These are phyloP conservation scores for Montipora capricornis DNA, from an alignment of 64 coral and sea anemone genomes.

Conservation along the genomic window DNA sequence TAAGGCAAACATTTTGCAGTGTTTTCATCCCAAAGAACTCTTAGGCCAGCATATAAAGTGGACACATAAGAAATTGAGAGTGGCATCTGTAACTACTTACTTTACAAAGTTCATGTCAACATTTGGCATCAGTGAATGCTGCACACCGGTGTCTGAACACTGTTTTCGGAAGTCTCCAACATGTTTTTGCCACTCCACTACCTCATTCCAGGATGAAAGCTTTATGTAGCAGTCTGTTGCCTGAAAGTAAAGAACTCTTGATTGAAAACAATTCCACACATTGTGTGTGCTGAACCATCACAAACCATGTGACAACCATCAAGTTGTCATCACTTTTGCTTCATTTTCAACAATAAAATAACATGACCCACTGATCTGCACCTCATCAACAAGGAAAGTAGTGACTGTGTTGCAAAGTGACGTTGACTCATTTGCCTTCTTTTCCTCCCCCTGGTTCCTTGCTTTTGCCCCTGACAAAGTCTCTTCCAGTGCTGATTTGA, in stretches of 20 bases:
- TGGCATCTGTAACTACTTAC: constrained; percentile 38
- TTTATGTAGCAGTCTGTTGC: constrained; percentile 92
- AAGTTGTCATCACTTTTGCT: neutral
- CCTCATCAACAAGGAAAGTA: constrained; percentile 77
- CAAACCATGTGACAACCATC: no score
- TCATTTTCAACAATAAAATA: neutral
- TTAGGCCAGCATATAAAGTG: no score
- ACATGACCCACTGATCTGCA: neutral
- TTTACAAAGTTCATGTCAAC: constrained; percentile 94
- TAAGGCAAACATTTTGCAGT: neutral
- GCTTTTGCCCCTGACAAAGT: neutral
- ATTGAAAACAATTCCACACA: neutral
- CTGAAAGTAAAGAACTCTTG: neutral
- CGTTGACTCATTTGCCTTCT: constrained; percentile 5
- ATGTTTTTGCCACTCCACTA: constrained; percentile 91
- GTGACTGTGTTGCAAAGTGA: neutral
- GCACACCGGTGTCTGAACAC: constrained; percentile 66
- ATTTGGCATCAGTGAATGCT: constrained; percentile 83
- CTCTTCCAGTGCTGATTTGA: constrained; percentile 56
- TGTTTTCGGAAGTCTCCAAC: constrained; percentile 72
- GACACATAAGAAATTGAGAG: neutral
- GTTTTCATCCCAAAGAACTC: no score
- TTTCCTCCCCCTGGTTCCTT: constrained; percentile 22
- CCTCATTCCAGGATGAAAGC: constrained; percentile 93
- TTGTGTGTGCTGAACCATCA: neutral